Conservation (phyloP, 2,113 vertebrate species). For the Clinocottus analis region DNA sequence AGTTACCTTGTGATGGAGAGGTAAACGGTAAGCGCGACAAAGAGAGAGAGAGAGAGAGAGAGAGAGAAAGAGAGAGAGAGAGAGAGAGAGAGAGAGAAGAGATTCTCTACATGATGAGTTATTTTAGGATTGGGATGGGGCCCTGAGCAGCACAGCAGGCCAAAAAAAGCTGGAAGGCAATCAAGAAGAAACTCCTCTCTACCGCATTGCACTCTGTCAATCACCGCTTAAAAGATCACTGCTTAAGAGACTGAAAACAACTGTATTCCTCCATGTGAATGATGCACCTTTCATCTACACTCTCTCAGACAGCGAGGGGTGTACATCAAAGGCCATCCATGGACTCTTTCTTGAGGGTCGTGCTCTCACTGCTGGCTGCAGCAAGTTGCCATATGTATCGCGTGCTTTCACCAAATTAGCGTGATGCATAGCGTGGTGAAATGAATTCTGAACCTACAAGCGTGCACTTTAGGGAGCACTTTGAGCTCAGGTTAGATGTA, state of each 20-base stretch:
- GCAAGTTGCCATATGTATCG: slow-evolving; percentile 56
- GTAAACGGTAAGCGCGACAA: slow-evolving; percentile 34
- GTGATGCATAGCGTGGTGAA: slow-evolving; percentile 55
- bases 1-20: slow-evolving; percentile 39
- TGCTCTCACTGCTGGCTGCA: slow-evolving; percentile 29
- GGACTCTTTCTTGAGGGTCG: slow-evolving; percentile 6
- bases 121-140: slow-evolving; percentile 66
- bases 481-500: slow-evolving; percentile 23
- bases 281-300: slow-evolving; percentile 72
- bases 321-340: slow-evolving; percentile 63
- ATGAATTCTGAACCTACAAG: slow-evolving; percentile 48
- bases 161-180: slow-evolving; percentile 77
- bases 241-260: slow-evolving; percentile 70
- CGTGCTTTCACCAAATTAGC: slow-evolving; percentile 33
- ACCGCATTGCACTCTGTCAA: slow-evolving; percentile 67
- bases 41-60: slow-evolving; percentile 12
- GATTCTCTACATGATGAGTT: slow-evolving; percentile 65
- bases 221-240: too few relatives aligned
- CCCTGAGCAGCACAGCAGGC: slow-evolving; percentile 69
- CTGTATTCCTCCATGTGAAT: slow-evolving; percentile 65
- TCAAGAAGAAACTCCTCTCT: slow-evolving; percentile 73
- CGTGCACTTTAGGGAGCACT: slow-evolving; percentile 38
- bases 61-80: slow-evolving; percentile 21
- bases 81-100: too few relatives aligned
- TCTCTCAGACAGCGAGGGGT: slow-evolving; percentile 33